phyloP scores from a whole-genome alignment of 1,140 invertebrate genomes.

The Diabrotica undecimpunctata region DNA sequence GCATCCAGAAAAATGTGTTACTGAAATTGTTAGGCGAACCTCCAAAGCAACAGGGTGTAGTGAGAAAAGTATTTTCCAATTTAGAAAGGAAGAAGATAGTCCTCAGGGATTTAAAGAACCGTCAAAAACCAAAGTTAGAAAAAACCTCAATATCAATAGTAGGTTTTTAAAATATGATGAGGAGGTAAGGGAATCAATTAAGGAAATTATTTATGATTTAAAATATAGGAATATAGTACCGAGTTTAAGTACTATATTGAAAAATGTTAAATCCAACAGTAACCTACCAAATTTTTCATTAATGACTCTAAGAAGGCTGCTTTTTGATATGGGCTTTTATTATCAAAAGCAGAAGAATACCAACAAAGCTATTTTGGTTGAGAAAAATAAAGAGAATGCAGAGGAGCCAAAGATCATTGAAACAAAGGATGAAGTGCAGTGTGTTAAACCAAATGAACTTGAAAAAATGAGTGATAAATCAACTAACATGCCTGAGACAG shows the following conservation, averaged over 20 bases:
- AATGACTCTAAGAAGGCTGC: slow-evolving; percentile 41
- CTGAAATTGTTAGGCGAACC: slow-evolving; percentile 39
- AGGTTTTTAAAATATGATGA: slow-evolving; percentile 42
- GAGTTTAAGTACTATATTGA: slow-evolving; percentile 41
- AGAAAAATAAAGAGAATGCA: slow-evolving; percentile 18
- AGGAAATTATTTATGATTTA: slow-evolving; percentile 41
- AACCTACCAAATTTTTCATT: slow-evolving; percentile 41
- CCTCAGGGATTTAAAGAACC: slow-evolving; percentile 42
- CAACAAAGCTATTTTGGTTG: slow-evolving; percentile 40
- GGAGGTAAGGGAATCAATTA: slow-evolving; percentile 35
- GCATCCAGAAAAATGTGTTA: slow-evolving; percentile 40
- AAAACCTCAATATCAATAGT: slow-evolving; percentile 43
- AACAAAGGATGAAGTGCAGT: not conserved
- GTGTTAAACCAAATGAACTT: not conserved
- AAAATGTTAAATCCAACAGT: slow-evolving; percentile 34
- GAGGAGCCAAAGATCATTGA: not conserved
- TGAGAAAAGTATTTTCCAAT: slow-evolving; percentile 44
- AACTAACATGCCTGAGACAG: not conserved
- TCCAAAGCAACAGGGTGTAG: slow-evolving; percentile 43
- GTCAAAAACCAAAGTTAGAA: slow-evolving; percentile 40
- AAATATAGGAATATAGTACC: slow-evolving; percentile 39
- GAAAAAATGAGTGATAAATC: not conserved
- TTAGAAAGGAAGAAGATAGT: slow-evolving; percentile 43
- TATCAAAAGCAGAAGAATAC: slow-evolving; percentile 44
- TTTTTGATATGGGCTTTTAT: slow-evolving; percentile 44